Conservation (phyloP, 2,113 vertebrate species). For the Tapirus terrestris region DNA sequence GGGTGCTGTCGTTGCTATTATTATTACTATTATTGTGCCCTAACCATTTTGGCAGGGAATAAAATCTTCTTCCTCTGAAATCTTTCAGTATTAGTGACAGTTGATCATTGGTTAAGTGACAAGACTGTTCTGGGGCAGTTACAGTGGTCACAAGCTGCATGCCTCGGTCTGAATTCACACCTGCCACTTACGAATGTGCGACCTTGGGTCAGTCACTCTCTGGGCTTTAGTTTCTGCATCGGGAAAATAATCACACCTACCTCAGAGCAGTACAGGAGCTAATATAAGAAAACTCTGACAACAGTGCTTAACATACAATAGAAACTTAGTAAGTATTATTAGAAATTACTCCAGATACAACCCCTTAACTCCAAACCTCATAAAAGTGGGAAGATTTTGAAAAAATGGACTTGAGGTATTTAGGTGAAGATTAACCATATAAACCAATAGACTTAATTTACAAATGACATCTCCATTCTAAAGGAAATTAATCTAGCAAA, state of each 20-base stretch:
- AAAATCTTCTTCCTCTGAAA: background rate
- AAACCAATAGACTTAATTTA: background rate
- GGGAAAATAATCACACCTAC: background rate
- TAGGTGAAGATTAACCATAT: background rate
- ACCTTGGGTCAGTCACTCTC: background rate
- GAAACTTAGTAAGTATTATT: background rate
- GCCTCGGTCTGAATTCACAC: background rate
- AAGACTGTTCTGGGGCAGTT: background rate
- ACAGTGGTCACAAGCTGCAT: background rate
- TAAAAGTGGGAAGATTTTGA: background rate
- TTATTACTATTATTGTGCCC: fast-evolving
- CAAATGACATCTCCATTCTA: background rate
- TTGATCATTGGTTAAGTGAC: background rate
- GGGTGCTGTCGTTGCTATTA: fast-evolving
- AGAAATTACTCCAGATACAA: conserved; percentile 17
- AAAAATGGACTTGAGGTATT: conserved; percentile 27
- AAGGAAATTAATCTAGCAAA: background rate
- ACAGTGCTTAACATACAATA: background rate
- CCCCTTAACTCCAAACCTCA: background rate
- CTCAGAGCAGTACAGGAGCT: background rate
- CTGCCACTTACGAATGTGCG: background rate
- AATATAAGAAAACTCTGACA: background rate
- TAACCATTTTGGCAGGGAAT: background rate
- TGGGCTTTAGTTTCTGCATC: background rate
- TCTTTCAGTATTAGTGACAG: background rate